phyloP scores from a whole-genome alignment of 2,113 vertebrate genomes.

The Ia io region DNA sequence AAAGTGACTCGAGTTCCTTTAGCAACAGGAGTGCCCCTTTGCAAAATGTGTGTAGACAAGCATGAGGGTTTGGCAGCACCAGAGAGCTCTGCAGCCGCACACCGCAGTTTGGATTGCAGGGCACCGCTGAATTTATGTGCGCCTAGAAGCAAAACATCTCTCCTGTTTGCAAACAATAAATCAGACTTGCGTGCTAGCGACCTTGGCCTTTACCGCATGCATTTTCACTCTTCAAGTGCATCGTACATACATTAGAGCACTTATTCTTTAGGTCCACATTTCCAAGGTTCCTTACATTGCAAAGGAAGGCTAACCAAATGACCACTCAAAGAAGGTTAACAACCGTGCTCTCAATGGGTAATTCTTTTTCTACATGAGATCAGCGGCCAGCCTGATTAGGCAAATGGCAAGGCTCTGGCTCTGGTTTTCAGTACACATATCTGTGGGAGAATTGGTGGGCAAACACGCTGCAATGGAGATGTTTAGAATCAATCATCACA shows the following conservation, averaged over 20 bases:
- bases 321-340: neutral
- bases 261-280: constrained; percentile 69
- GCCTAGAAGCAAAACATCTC: constrained; percentile 80
- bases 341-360: accelerated
- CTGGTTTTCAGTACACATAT: neutral
- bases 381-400: neutral
- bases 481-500: neutral
- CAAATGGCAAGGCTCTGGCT: neutral
- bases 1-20: constrained; percentile 77
- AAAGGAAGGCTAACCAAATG: neutral
- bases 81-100: constrained; percentile 68
- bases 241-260: constrained; percentile 70
- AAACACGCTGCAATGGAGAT: neutral
- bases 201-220: constrained; percentile 59
- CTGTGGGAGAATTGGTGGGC: neutral
- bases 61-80: constrained; percentile 71
- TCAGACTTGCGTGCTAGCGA: constrained; percentile 63
- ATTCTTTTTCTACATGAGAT: neutral
- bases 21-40: constrained; percentile 77
- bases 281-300: constrained; percentile 69
- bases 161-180: constrained; percentile 81
- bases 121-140: constrained; percentile 78
- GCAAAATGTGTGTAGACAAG: constrained; percentile 73
- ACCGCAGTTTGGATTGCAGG: constrained; percentile 75
- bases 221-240: constrained; percentile 62